phyloP scores from a whole-genome alignment of 2,888 invertebrate genomes.

The Pterostichus niger region DNA sequence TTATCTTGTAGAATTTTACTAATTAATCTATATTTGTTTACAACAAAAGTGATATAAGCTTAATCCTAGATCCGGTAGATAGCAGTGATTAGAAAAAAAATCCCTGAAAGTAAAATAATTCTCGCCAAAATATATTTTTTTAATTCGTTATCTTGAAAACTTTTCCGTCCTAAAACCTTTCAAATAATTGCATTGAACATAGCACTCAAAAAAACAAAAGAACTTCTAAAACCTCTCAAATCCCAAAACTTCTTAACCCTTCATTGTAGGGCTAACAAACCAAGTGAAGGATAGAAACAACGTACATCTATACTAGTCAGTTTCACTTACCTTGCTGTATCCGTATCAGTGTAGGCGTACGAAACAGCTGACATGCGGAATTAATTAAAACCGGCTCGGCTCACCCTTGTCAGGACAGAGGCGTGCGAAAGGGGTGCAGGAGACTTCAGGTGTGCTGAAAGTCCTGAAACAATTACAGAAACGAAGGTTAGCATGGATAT shows the following conservation, averaged over 20 bases:
- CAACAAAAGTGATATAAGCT: too few relatives aligned
- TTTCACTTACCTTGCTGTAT: neutral
- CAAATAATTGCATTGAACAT: neutral
- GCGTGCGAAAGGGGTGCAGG: conserved; percentile 7
- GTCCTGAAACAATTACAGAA: conserved; percentile 45
- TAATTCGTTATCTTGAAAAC: too few relatives aligned
- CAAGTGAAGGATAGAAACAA: neutral
- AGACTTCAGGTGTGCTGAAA: neutral
- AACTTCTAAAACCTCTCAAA: neutral
- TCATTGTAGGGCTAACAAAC: neutral
- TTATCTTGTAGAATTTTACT: too few relatives aligned
- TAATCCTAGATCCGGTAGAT: too few relatives aligned
- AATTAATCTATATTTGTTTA: too few relatives aligned
- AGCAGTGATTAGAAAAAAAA: neutral
- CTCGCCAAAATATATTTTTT: too few relatives aligned
- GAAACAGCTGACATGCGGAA: conserved; percentile 55
- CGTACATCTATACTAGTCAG: neutral
- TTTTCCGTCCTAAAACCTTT: neutral
- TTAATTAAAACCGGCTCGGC: conserved; percentile 52
- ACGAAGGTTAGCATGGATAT: neutral
- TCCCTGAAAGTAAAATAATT: neutral
- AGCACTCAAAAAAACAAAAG: conserved; percentile 1
- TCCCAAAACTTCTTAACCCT: neutral
- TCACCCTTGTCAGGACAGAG: conserved; percentile 43
- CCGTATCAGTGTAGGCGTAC: conserved; percentile 15